phyloP scores from a whole-genome alignment of 2,888 invertebrate genomes.

The Phortica okadai region DNA sequence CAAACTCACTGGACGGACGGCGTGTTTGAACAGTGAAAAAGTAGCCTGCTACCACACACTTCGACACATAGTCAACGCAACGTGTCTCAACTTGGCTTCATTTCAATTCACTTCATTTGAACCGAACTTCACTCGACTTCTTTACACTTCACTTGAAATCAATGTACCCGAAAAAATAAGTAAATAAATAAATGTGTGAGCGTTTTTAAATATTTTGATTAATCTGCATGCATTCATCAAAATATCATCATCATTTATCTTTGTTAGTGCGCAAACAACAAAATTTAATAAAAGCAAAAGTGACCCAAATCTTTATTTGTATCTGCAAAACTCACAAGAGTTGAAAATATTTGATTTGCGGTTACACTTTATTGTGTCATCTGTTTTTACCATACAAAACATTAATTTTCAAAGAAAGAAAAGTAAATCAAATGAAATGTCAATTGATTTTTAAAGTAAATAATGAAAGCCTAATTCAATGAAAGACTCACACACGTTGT shows the following conservation, averaged over 20 bases:
- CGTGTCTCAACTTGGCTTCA: background rate
- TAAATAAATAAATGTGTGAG: background rate
- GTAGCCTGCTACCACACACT: background rate
- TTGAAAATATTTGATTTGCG: background rate
- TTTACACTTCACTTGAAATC: background rate
- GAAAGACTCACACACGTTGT: too few species aligned
- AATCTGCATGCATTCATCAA: conserved; percentile 58
- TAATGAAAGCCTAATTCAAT: too few species aligned
- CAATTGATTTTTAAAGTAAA: too few species aligned
- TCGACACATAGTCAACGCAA: background rate
- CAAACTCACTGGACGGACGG: background rate
- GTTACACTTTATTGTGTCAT: background rate
- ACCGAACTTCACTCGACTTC: background rate
- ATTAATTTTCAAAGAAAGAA: too few species aligned
- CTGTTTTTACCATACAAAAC: too few species aligned
- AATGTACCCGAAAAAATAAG: background rate
- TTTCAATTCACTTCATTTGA: background rate
- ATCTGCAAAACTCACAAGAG: background rate
- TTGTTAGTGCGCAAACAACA: conserved; percentile 18
- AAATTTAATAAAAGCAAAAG: conserved; percentile 9
- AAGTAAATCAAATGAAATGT: too few species aligned
- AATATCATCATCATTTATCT: conserved; percentile 59
- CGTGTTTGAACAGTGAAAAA: background rate
- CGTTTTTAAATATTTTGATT: conserved; percentile 52
- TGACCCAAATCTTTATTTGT: conserved; percentile 12